phyloP scores from a whole-genome alignment of 2,888 invertebrate genomes.

The Prenolepis imparis region DNA sequence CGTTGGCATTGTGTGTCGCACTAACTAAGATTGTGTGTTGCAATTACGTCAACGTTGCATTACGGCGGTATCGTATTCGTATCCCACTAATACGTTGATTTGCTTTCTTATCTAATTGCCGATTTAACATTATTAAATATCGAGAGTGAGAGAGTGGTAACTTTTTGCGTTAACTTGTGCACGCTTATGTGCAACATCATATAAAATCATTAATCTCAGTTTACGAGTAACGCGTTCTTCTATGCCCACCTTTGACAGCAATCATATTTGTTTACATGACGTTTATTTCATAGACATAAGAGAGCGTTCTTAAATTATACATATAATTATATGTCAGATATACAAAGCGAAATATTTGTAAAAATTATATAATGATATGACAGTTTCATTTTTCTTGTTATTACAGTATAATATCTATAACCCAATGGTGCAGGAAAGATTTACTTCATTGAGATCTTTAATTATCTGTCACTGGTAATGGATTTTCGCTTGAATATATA shows the following conservation, averaged over 20 bases:
- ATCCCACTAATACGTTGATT: not conserved
- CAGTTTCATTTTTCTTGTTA: not conserved
- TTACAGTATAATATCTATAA: not conserved
- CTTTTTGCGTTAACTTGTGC: not conserved
- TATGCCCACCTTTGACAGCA: not conserved
- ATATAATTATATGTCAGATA: not conserved
- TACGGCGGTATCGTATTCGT: constrained; percentile 17
- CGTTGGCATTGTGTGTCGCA: constrained; percentile 19
- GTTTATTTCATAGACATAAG: not conserved
- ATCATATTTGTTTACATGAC: not conserved
- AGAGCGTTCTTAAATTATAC: not conserved
- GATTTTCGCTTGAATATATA: not conserved
- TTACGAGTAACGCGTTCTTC: not conserved
- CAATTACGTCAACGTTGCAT: too few species aligned
- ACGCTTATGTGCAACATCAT: not conserved
- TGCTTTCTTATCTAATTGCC: constrained; percentile 23
- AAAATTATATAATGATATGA: constrained; percentile 7
- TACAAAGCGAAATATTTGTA: not conserved
- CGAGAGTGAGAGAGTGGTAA: not conserved
- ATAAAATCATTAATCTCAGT: not conserved
- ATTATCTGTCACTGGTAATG: not conserved
- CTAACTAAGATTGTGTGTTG: not conserved
- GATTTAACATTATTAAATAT: constrained; percentile 4
- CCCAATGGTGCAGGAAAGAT: not conserved
- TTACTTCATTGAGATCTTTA: not conserved